phyloP scores from a whole-genome alignment of 2,888 invertebrate genomes.

The Microdon myrmicae region DNA sequence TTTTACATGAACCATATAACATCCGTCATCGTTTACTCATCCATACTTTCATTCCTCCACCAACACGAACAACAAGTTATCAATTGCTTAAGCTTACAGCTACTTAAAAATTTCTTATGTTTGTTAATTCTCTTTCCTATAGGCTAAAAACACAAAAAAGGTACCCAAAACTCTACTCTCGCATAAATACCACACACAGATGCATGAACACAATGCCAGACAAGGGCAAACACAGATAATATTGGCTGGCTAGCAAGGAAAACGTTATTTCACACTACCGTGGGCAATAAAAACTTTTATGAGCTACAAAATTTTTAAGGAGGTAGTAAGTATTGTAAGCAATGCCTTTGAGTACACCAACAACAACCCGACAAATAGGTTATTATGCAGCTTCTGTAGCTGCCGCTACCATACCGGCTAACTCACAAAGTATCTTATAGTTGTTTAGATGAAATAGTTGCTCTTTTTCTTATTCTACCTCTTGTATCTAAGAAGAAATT shows the following conservation, averaged over 20 bases:
- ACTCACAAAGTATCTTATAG: slow-evolving; percentile 2
- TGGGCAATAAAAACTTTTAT: slow-evolving; percentile 66
- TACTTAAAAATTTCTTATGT: slow-evolving; percentile 47
- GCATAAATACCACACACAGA: no score
- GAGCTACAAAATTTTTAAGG: slow-evolving; percentile 58
- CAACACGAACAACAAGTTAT: slow-evolving; percentile 51
- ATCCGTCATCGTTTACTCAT: no score
- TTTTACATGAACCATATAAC: no score
- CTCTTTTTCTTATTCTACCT: not conserved
- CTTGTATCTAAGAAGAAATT: no score
- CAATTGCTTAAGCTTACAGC: slow-evolving; percentile 37
- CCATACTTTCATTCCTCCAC: no score
- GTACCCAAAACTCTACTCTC: slow-evolving; percentile 24
- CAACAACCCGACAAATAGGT: slow-evolving; percentile 29
- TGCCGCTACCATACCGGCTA: slow-evolving; percentile 3
- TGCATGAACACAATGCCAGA: no score
- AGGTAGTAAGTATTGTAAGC: slow-evolving; percentile 51
- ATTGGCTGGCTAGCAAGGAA: slow-evolving; percentile 50
- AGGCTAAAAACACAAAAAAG: slow-evolving; percentile 41
- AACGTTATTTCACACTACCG: slow-evolving; percentile 64
- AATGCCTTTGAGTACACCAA: slow-evolving; percentile 35
- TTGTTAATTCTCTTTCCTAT: slow-evolving; percentile 47
- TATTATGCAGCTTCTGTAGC: slow-evolving; percentile 21
- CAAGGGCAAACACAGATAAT: no score
- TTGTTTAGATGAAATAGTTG: slow-evolving; percentile 31